Percentiles rank a stretch among this genome's conserved stretches.
These are phyloP conservation scores for Papilio helenus DNA, from an alignment of 1,140 invertebrate species.

Conservation along the genomic window DNA sequence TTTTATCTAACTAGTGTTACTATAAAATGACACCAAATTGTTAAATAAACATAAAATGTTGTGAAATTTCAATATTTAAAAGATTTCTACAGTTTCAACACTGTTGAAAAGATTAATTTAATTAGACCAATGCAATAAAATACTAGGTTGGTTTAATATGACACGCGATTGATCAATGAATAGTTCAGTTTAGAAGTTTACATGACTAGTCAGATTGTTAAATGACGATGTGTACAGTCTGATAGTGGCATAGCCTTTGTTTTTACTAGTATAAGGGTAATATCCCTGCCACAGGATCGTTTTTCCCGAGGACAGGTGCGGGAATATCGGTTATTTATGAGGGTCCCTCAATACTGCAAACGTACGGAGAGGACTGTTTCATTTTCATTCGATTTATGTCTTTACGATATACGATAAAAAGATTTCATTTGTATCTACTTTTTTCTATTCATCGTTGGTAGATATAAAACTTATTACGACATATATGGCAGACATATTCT, in stretches of 20 bases:
- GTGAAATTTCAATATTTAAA: too few relatives aligned
- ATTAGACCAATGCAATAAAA: too few relatives aligned
- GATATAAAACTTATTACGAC: too few relatives aligned
- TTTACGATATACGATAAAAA: conserved; percentile 43
- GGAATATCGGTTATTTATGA: conserved; percentile 62
- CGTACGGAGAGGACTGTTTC: conserved; percentile 52
- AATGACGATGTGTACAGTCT: neutral
- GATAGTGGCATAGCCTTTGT: neutral
- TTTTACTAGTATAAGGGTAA: conserved; percentile 43
- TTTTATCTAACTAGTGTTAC: neutral
- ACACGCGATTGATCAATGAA: neutral
- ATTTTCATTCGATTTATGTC: conserved; percentile 61
- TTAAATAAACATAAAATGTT: too few relatives aligned
- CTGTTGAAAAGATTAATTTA: too few relatives aligned
- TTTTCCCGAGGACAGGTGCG: conserved; percentile 63
- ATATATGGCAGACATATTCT: too few relatives aligned
- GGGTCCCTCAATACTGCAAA: conserved; percentile 52
- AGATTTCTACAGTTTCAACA: too few relatives aligned
- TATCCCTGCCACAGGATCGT: conserved; percentile 50
- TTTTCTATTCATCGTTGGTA: neutral
- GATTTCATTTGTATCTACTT: conserved; percentile 35
- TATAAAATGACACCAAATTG: too few relatives aligned
- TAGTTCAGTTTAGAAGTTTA: neutral
- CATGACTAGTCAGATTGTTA: neutral
- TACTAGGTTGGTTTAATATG: too few relatives aligned